Base-by-base conservation (phyloP, 2,797 vertebrate genomes). In the Oophaga sylvatica region DNA sequence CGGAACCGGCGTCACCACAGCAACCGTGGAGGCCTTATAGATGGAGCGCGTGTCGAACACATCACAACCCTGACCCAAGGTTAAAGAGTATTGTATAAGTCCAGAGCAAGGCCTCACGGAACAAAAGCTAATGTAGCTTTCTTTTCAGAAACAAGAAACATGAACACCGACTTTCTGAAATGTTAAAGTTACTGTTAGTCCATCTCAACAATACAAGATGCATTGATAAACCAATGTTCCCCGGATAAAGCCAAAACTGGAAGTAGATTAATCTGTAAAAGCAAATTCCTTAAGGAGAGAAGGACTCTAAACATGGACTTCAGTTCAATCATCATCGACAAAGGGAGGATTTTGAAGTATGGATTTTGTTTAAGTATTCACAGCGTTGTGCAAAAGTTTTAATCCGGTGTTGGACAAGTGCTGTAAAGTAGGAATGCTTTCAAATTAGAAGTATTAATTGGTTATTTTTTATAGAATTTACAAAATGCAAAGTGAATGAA, bases 1-100 rank as follows among this genome's bases (percentile, higher is more conserved):
- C 26, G n/a, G 62, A 45, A 45, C 83, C 59, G 67, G 65, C 19
- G 77, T 84, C 68, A 29, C 81, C 83, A 85, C 77, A 85, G 87
- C 87, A 85, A 88, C 82, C 60, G 56, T 15, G 62, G 26, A 31
- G 48, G 31, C n/a, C 35, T 78, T 78, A 63, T 53, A 83, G 62
- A 77, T 41, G 29, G 81, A 78, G 29, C 56, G 15, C 59, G n/a
- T 68, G 73, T 83, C 45, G 26, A 70, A 78, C 57, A 75, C 76
- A 76, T 76, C 29, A 57, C 11, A 65, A 31, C 73, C 80, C 16
- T 87, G 86, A 87, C 71, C 86, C 68, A 22, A 59, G 60, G 62
- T 57, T 78, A 35, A 19, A 78, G 53, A 11, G 53, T 31, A 41
- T 82, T 87, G 62, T 60, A 11, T 59, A 76, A 78, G 48, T 65